These are phyloP conservation scores for Hydrolagus colliei DNA, from an alignment of 2,797 vertebrate genomes.

Conservation along the genomic window DNA sequence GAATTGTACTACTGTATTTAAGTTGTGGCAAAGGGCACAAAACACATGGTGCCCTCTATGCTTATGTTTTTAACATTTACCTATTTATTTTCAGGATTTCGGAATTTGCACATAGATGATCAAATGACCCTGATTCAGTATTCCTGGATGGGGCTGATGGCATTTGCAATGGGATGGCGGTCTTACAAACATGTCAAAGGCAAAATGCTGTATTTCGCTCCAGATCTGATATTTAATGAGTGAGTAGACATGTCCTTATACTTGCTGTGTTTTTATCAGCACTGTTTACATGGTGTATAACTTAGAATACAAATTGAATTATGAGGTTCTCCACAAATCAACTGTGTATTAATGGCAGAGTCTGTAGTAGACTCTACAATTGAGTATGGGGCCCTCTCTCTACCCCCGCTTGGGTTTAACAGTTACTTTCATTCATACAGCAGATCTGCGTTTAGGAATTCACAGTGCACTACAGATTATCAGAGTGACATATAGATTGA, in stretches of 20 bases:
- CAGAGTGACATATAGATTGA: no score
- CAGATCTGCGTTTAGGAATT: no score
- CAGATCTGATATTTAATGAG: slow-evolving; percentile 88
- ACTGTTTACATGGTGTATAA: neutral
- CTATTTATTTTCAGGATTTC: slow-evolving; percentile 70
- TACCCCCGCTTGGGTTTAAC: no score
- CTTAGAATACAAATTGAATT: no score
- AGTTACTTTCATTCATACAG: no score
- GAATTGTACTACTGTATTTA: neutral
- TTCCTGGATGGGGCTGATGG: slow-evolving; percentile 97
- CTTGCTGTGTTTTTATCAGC: neutral
- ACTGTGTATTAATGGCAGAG: no score
- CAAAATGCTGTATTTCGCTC: slow-evolving; percentile 91
- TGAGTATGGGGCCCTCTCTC: no score
- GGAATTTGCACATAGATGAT: slow-evolving; percentile 87
- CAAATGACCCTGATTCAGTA: slow-evolving; percentile 98
- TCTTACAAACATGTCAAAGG: slow-evolving; percentile 88
- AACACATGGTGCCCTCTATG: no score
- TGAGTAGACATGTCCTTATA: slow-evolving; percentile 58
- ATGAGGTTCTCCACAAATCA: no score
- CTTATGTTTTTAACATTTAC: slow-evolving; percentile 12
- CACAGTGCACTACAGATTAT: no score
- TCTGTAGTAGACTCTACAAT: no score
- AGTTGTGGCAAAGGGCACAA: neutral
- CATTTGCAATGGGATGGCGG: slow-evolving; percentile 91